These are phyloP conservation scores for Neoniphon sammara DNA, from an alignment of 2,797 vertebrate species.

Conservation along the genomic window DNA sequence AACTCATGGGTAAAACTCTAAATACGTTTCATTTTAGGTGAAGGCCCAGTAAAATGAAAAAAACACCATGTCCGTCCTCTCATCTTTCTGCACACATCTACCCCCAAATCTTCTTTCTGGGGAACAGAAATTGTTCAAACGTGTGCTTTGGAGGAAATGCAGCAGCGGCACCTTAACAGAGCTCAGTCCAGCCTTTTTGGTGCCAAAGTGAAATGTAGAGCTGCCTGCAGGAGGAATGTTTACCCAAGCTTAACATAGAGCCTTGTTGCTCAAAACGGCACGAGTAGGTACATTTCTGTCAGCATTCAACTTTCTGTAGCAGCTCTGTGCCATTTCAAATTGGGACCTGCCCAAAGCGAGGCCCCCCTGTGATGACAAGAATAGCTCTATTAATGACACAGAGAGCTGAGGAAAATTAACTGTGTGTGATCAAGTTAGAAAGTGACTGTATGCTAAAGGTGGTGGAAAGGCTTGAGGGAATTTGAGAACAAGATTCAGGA, in stretches of 20 bases:
- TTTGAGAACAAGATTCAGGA: slow-evolving; percentile 60
- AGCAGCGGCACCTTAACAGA: slow-evolving; percentile 55
- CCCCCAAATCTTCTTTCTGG: slow-evolving; percentile 32
- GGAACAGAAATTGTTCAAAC: slow-evolving; percentile 47
- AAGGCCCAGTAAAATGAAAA: no score
- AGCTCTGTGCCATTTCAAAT: slow-evolving; percentile 59
- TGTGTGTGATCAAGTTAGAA: slow-evolving; percentile 61
- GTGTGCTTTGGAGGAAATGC: slow-evolving; percentile 55
- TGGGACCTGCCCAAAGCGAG: slow-evolving; percentile 63
- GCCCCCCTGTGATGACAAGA: slow-evolving; percentile 61
- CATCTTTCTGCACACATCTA: slow-evolving; percentile 9
- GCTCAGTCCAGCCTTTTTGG: slow-evolving; percentile 54
- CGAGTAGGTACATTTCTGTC: slow-evolving; percentile 58
- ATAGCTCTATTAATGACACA: slow-evolving; percentile 67
- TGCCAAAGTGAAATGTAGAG: slow-evolving; percentile 77
- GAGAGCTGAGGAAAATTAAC: slow-evolving; percentile 56
- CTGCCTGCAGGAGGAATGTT: slow-evolving; percentile 77
- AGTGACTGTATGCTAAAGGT: slow-evolving; percentile 44
- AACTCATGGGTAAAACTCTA: no score
- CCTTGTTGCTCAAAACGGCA: slow-evolving; percentile 65
- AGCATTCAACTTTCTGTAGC: slow-evolving; percentile 58
- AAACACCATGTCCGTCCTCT: no score
- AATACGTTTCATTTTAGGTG: no score
- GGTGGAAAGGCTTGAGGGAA: slow-evolving; percentile 44
- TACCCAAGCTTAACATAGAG: slow-evolving; percentile 73